Percentiles rank a stretch among this genome's conserved stretches.
Evolutionary conservation across 2,888 invertebrate species (phyloP).

Genomic region (Dermolepida albohirtum): DNA sequence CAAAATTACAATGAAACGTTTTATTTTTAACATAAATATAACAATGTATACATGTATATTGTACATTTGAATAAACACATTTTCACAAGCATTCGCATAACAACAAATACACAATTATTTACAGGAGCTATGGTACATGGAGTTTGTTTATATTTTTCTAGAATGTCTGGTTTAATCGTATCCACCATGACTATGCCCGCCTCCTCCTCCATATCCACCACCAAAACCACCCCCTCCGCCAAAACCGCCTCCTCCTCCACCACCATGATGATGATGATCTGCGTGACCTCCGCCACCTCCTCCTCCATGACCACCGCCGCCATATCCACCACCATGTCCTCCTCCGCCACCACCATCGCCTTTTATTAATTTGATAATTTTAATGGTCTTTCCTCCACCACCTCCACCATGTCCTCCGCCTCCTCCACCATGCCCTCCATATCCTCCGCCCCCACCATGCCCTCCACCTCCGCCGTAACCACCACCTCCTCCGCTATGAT

Average conservation of each 20-base stretch:
- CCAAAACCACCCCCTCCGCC: slow-evolving; percentile 34
- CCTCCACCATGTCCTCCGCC: slow-evolving; percentile 14
- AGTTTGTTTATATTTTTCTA: neutral
- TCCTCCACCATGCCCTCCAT: slow-evolving; percentile 23
- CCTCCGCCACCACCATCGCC: too few species aligned
- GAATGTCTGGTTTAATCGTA: slow-evolving; percentile 36
- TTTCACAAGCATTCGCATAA: neutral
- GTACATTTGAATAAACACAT: slow-evolving; percentile 6
- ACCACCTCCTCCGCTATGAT: slow-evolving; percentile 24
- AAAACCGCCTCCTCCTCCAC: slow-evolving; percentile 30
- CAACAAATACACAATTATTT: slow-evolving; percentile 9
- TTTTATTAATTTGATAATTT: too few species aligned
- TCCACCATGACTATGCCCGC: slow-evolving; percentile 41
- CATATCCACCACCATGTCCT: slow-evolving; percentile 25
- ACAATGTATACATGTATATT: slow-evolving; percentile 22
- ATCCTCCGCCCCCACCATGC: slow-evolving; percentile 31
- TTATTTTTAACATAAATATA: slow-evolving; percentile 17
- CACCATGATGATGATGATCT: slow-evolving; percentile 22
- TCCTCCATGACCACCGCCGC: slow-evolving; percentile 33
- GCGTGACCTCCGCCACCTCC: slow-evolving; percentile 39
- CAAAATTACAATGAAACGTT: slow-evolving; percentile 5
- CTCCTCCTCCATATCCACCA: slow-evolving; percentile 3
- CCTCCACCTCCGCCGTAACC: slow-evolving; percentile 35
- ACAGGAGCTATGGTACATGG: slow-evolving; percentile 15
- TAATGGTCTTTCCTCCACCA: slow-evolving; percentile 35